Base-by-base conservation (phyloP, 2,113 vertebrate species). In the Seriola aureovittata region DNA sequence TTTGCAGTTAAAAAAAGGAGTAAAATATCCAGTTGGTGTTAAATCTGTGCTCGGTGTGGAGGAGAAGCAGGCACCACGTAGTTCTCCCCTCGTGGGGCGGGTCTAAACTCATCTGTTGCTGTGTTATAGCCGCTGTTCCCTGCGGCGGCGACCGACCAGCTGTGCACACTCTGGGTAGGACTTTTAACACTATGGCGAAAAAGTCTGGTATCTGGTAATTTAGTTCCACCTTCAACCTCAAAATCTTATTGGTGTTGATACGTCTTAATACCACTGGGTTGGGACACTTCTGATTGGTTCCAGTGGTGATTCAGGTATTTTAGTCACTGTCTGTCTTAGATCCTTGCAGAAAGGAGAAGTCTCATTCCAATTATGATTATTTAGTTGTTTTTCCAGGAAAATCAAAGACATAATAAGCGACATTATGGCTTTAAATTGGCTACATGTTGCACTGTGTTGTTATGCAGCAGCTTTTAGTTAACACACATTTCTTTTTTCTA, bases 21-120 rank as follows among this genome's bases (percentile, higher is more conserved):
- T 14, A 34, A 59, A 54, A 48, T 48, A 65, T 50, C 29, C 67
- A 44, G 63, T 23, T 69, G 36, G 13, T 12, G 60, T 44, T 74
- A 36, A n/a, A 17, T 50, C 19, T 38, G 59, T 19, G 44, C 64
- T 78, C 16, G 4, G 7, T 46, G 70, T 36, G 70, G 9, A 72
- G 9, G 38, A 64, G 42, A 54, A 25, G 34, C 52, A 60, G 19
- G 4, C 63, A 57, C n/a, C 58, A 50, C 68, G 67, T 54, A 71
- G 57, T 48, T 19, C 14, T 11, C 50, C 55, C 50, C 8, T 50
- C 68, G 16, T 5, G 65, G 92, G 92, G 90, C 88, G 91, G 88
- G 76, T 87, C 92, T 71, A 60, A 58, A 59, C 66, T 4, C 71
- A 29, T 75, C 40, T 32, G 21, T 44, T 36, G 5, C 71, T 32